These are phyloP conservation scores for Nineta flava DNA, from an alignment of 2,888 invertebrate species.

Conservation along the genomic window DNA sequence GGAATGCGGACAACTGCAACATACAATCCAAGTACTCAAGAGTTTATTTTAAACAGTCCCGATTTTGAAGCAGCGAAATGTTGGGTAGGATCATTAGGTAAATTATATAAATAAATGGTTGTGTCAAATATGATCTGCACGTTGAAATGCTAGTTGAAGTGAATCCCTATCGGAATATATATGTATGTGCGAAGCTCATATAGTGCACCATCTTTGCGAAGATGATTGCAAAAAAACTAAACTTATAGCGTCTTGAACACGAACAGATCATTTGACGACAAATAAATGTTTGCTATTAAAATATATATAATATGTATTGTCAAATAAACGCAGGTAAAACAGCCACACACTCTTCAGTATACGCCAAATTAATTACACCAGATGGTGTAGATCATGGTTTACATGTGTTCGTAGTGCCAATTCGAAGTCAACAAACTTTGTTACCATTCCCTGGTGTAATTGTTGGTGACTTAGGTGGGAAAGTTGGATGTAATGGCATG, in stretches of 20 bases:
- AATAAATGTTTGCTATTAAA: too few species aligned
- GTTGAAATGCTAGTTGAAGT: too few species aligned
- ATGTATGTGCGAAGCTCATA: too few species aligned
- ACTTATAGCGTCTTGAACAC: too few species aligned
- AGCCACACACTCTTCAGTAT: conserved; percentile 75
- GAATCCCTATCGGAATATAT: too few species aligned
- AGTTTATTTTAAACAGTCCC: conserved; percentile 58
- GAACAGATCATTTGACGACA: too few species aligned
- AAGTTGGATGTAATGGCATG: conserved; percentile 77
- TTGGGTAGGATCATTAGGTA: conserved; percentile 70
- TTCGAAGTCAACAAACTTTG: conserved; percentile 59
- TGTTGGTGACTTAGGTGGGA: conserved; percentile 87
- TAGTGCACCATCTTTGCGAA: too few species aligned
- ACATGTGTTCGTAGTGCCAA: conserved; percentile 76
- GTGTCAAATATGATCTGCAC: too few species aligned
- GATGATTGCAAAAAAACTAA: too few species aligned
- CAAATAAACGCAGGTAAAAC: conserved; percentile 43
- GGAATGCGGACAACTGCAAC: conserved; percentile 76
- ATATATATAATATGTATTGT: too few species aligned
- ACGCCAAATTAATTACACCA: conserved; percentile 71
- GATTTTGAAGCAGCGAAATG: conserved; percentile 65
- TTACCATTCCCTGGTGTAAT: conserved; percentile 59
- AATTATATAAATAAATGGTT: too few species aligned
- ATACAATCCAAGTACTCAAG: conserved; percentile 53
- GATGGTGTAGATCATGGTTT: conserved; percentile 69